These are phyloP conservation scores for Canis aureus DNA, from an alignment of 2,113 vertebrate genomes.

Conservation along the genomic window DNA sequence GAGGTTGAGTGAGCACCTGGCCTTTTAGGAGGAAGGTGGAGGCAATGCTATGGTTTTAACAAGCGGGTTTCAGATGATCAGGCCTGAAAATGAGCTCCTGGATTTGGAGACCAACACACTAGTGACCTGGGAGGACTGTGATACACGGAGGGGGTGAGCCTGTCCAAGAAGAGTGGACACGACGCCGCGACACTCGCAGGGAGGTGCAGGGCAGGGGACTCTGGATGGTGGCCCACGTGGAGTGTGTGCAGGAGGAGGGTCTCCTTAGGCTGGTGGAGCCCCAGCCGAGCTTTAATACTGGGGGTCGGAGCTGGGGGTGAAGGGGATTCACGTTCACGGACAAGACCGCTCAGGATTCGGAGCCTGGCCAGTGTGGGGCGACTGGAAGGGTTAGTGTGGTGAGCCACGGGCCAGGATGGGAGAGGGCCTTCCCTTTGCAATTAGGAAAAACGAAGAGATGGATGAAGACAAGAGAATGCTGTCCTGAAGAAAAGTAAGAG, in stretches of 20 bases:
- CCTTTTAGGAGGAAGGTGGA: not conserved
- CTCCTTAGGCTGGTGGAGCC: too few relatives aligned
- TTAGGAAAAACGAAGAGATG: not conserved
- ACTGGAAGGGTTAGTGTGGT: not conserved
- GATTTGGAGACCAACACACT: not conserved
- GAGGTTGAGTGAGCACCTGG: rapidly evolving
- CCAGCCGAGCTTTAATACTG: rapidly evolving
- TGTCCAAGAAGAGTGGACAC: not conserved
- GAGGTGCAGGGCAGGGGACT: not conserved
- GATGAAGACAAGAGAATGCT: not conserved
- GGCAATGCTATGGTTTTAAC: rapidly evolving
- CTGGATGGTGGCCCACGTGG: not conserved
- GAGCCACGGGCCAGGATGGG: rapidly evolving
- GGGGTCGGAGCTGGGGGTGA: not conserved
- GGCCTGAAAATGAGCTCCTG: not conserved
- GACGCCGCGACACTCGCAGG: not conserved
- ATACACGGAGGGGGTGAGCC: not conserved
- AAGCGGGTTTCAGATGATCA: not conserved
- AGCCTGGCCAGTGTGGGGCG: rapidly evolving
- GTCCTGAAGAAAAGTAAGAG: not conserved
- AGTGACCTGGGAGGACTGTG: not conserved
- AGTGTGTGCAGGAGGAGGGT: not conserved
- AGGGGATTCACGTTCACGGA: rapidly evolving
- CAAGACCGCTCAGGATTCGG: too few relatives aligned
- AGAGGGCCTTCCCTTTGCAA: not conserved